Evolutionary conservation across 2,888 invertebrate species (phyloP).

Genomic region (Melanostoma mellinum): DNA sequence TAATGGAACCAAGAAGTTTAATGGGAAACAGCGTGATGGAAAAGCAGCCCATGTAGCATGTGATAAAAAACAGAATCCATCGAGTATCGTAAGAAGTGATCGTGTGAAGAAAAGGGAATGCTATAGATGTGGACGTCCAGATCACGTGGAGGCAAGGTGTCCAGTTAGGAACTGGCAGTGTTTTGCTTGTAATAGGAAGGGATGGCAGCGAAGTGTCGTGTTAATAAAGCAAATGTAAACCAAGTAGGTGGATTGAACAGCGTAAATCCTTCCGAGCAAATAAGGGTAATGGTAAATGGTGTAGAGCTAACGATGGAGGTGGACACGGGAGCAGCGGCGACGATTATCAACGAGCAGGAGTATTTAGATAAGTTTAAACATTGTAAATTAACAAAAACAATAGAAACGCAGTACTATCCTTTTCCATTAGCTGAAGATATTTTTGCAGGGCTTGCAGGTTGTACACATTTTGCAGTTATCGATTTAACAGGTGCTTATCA

Average conservation of each 20-base stretch:
- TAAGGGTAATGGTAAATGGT: no score
- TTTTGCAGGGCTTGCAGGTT: slow-evolving; percentile 1
- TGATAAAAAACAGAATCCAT: no score
- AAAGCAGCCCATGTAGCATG: no score
- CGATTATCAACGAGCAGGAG: neutral
- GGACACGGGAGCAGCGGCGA: neutral
- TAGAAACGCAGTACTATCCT: slow-evolving; percentile 44
- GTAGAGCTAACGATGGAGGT: neutral
- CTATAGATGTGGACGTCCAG: neutral
- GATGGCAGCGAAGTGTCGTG: neutral
- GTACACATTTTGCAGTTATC: neutral
- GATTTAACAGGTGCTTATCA: slow-evolving; percentile 13
- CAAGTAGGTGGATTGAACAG: neutral
- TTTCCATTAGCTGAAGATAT: slow-evolving; percentile 19
- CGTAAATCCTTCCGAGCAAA: neutral
- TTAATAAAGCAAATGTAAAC: neutral
- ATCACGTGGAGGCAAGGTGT: neutral
- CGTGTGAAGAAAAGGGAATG: no score
- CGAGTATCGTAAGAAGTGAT: no score
- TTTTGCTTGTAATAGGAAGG: neutral
- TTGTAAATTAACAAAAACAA: slow-evolving; percentile 1
- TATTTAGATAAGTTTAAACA: slow-evolving; percentile 4
- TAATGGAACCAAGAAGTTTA: neutral
- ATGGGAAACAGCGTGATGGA: no score
- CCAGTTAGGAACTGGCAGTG: neutral